A percentile compares a stretch with the other conserved stretches of the same genome.
Conservation (phyloP, 2,888 invertebrate genomes). For the Cabera pusaria region DNA sequence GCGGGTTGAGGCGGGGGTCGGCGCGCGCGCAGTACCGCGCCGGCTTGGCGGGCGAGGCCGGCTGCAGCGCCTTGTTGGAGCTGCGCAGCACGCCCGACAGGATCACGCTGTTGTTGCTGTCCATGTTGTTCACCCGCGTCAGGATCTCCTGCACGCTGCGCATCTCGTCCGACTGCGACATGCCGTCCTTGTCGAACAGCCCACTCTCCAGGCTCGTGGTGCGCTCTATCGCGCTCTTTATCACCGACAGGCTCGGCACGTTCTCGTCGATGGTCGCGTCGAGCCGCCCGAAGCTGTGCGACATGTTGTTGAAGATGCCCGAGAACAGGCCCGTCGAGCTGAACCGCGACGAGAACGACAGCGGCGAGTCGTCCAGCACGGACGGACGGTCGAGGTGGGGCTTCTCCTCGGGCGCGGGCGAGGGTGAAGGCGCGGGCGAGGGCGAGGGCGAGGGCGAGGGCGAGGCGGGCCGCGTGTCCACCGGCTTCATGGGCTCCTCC, state of each 20-base stretch:
- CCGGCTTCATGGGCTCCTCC: conserved; percentile 59
- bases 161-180: conserved; percentile 68
- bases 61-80: conserved; percentile 45
- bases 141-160: conserved; percentile 76
- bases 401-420: conserved; percentile 37
- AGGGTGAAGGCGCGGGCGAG: not conserved
- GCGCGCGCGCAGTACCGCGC: conserved; percentile 46
- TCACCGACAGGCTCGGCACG: conserved; percentile 73
- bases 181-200: conserved; percentile 68
- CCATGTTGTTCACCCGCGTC: conserved; percentile 79
- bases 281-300: conserved; percentile 51
- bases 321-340: conserved; percentile 73
- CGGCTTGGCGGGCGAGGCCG: conserved; percentile 45
- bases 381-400: conserved; percentile 54
- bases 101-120: conserved; percentile 77
- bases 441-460: not conserved
- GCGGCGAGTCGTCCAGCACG: conserved; percentile 51
- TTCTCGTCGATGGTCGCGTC: conserved; percentile 64
- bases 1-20: conserved; percentile 75
- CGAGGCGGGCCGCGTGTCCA: conserved; percentile 22
- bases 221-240: conserved; percentile 80
- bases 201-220: conserved; percentile 74
- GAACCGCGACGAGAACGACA: conserved; percentile 66
- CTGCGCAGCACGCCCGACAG: conserved; percentile 72
- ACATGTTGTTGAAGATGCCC: conserved; percentile 71